Base-by-base conservation (phyloP, 2,797 vertebrate species). In the Thunnus albacares region DNA sequence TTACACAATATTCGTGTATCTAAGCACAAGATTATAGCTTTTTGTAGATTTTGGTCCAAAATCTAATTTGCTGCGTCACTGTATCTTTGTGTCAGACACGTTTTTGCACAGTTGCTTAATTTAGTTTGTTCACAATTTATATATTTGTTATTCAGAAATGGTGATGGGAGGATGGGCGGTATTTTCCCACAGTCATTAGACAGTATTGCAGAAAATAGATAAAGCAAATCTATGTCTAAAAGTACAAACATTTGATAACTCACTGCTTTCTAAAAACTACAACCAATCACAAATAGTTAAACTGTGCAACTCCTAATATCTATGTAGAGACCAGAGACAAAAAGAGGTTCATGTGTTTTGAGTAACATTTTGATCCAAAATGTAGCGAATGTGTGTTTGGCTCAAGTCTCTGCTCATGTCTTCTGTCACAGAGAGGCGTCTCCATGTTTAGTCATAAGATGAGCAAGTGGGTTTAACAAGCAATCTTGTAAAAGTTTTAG, bases 21-120 rank as follows among this genome's bases (percentile, higher is more conserved):
- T 30, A 56, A 58, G 59, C 4, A n/a, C 68, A 65, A 69, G 73
- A 81, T 82, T 75, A 72, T 45, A 57, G 49, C 30, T 57, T 73
- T 78, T 41, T 68, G 35, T 33, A 6, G 4, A 22, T 65, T 71
- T 81, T 53, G 15, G 5, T 61, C 30, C n/a, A 35, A 59, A 80
- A 65, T 84, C 55, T 11, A 75, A 77, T 75, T 77, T 61, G 11
- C 33, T 59, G 3, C 53, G 47, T 69, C 33, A 12, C 20, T 18
- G 33, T 52, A 1, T 70, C 30, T 8, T 8, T 66, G 12, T 47
- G 18, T 35, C 35, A 6, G 28, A 28, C 13, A 65, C 7, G 5
- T 62, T 65, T 64, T 63, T 53, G 17, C 9, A 43, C 11, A 64
- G 70, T 45, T 30, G 17, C 56, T 59, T 59, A 51, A 79, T 62